Evolutionary conservation across 35 echinoderm and acorn worm genomes (phyloP), one percentile per base, ranked within the genome.

Genomic region (Diadema setosum): DNA sequence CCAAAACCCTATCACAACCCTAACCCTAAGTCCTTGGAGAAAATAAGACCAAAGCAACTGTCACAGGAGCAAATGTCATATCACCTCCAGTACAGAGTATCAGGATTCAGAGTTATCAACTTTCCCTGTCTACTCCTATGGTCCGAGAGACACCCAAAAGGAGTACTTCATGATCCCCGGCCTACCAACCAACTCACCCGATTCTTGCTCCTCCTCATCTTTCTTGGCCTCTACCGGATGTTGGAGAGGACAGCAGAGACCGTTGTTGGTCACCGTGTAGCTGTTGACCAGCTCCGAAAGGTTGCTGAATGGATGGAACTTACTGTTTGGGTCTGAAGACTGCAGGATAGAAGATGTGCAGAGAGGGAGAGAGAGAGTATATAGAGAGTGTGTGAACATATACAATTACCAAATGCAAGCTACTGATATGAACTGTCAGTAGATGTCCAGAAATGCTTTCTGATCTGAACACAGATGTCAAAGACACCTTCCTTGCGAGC

Each of bases 221-320:
- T 85, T 90, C 44, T 82, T 81, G 8, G 81, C 92, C 46, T 89
- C 82, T 5, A 89, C 82, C 11, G 92, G 89, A 83, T 99, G 75
- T 17, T 81, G 50, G 69, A 99, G 83, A 87, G 92, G 67, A 70
- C 96, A 99, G 88, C 86, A 94, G 36, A 99, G 93, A 15, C 96
- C 96, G 58, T 99, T 94, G 42, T 91, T 95, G 7, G 89, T 59
- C 31, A 89, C 76, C 49, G 58, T 89, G 41, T 94, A 94, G 50
- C 96, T 94, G 25, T 81, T 88, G 20, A 99, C 94, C 29, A 99
- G 93, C 83, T 99, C 96, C 0, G 86, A 81, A 27, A 99, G 49
- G 39, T 99, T 94, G 32, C 89, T 95, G 87, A 92, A 99, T 5
- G 86, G 88, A 58, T 99, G 88, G 37, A 90, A 89, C 65, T 94